Evolutionary conservation across 2,797 vertebrate species (phyloP), one percentile per base, ranked within the genome.

Genomic region (Rhinichthys osculus): DNA sequence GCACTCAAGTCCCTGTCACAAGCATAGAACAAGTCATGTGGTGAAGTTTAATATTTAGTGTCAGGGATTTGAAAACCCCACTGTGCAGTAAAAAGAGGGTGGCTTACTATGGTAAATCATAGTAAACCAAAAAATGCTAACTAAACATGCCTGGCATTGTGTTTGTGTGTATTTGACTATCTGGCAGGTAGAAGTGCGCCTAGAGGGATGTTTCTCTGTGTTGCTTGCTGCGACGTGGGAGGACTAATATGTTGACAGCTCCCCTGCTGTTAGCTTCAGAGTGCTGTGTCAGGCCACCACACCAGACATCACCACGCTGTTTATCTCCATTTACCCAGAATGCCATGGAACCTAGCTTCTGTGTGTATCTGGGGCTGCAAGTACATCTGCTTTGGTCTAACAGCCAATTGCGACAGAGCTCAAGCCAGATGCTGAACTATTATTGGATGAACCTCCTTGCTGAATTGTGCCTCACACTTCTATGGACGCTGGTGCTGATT

Each of bases 191-290:
- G 87, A 82, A 71, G 33, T 67, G 33, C 13, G 59, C 69, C 54
- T n/a, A 35, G 33, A 67, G 16, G 44, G 69, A 87, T 73, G 85
- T 88, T 67, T 83, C 64, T 57, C 86, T 87, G 84, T 76, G 70
- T 88, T 73, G 86, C 91, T 88, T 38, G 83, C 89, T 85, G 91
- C 90, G 89, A 84, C 64, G 83, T 82, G 33, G 86, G 72, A 88
- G 91, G 93, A 94, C 92, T 79, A 92, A 95, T 93, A 89, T 59
- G 85, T 91, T 94, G 93, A 94, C 93, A 86, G 93, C 89, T 87
- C 86, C 92, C 88, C 85, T 27, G 86, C 92, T 52, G 80, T 90
- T 84, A 74, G 89, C 2, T 85, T 50, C 83, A 89, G 64, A 62
- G 92, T 93, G 94, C 93, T 93, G 93, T 90, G 93, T 94, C 94